Conservation (phyloP, 2,113 vertebrate species). For the Cettia cetti region DNA sequence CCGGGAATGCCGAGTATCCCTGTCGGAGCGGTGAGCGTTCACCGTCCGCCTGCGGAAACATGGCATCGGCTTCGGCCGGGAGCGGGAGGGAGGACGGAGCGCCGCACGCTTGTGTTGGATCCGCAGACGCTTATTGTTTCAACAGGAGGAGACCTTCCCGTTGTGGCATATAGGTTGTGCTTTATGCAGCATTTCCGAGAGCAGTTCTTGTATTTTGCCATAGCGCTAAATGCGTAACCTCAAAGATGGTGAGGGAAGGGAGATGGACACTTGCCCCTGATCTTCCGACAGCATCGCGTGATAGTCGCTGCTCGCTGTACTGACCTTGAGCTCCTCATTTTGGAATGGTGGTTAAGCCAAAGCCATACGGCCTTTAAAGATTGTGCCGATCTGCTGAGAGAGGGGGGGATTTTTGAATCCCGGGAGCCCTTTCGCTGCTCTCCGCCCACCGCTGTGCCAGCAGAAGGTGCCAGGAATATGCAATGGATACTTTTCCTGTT, state of each 20-base stretch:
- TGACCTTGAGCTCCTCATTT: background rate
- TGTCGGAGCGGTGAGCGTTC: rapidly evolving
- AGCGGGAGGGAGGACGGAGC: background rate
- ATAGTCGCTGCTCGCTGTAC: background rate
- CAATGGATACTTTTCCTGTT: background rate
- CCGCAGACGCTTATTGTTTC: background rate
- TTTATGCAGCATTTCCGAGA: background rate
- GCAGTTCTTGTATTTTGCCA: rapidly evolving
- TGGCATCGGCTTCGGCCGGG: background rate
- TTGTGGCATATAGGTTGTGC: background rate
- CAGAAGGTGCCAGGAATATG: slow-evolving; percentile 21
- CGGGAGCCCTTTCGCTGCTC: background rate
- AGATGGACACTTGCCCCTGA: background rate
- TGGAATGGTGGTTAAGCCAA: background rate
- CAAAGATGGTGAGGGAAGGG: background rate
- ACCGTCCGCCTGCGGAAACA: background rate
- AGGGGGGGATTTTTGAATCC: background rate
- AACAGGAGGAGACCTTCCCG: background rate
- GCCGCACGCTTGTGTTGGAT: background rate
- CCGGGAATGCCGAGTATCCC: rapidly evolving
- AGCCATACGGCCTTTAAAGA: background rate
- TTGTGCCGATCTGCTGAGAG: background rate
- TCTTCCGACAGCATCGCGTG: background rate
- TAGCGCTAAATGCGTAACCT: background rate
- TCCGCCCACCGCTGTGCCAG: background rate